A percentile compares a stretch with the other conserved stretches of the same genome.
phyloP scores from a whole-genome alignment of 2,113 vertebrate genomes.

The Drymodes brunneopygia region DNA sequence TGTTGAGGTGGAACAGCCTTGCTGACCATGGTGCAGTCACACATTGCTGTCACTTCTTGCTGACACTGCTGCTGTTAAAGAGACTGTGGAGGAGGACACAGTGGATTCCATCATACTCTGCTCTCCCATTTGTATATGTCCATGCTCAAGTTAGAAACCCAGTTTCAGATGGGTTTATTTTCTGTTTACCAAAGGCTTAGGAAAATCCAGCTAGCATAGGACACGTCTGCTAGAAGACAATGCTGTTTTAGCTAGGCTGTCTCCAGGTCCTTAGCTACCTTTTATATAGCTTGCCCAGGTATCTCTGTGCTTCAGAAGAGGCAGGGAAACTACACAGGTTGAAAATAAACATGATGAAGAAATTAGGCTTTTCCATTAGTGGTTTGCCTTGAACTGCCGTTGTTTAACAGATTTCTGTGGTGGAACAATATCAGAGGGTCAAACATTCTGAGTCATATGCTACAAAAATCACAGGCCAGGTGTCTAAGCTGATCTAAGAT shows the following conservation, averaged over 20 bases:
- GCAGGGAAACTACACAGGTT: rapidly evolving
- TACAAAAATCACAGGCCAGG: not conserved
- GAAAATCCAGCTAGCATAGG: not conserved
- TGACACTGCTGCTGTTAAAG: not conserved
- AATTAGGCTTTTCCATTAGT: not conserved
- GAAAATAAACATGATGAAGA: not conserved
- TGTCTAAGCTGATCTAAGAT: not conserved
- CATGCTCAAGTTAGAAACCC: not conserved
- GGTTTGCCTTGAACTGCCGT: not conserved
- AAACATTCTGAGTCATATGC: not conserved
- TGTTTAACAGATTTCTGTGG: not conserved
- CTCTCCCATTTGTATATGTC: not conserved
- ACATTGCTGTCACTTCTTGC: not conserved
- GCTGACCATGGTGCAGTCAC: not conserved
- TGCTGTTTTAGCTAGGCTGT: not conserved
- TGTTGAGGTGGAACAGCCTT: not conserved
- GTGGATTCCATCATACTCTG: not conserved
- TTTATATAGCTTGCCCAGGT: not conserved
- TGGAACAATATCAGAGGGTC: not conserved
- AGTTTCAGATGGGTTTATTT: not conserved
- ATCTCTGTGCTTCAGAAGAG: not conserved
- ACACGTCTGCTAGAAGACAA: not conserved
- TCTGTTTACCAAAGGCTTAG: not conserved
- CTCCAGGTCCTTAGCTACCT: not conserved
- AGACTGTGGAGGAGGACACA: not conserved